phyloP scores from a whole-genome alignment of 2,797 vertebrate genomes.

The Columba guinea region DNA sequence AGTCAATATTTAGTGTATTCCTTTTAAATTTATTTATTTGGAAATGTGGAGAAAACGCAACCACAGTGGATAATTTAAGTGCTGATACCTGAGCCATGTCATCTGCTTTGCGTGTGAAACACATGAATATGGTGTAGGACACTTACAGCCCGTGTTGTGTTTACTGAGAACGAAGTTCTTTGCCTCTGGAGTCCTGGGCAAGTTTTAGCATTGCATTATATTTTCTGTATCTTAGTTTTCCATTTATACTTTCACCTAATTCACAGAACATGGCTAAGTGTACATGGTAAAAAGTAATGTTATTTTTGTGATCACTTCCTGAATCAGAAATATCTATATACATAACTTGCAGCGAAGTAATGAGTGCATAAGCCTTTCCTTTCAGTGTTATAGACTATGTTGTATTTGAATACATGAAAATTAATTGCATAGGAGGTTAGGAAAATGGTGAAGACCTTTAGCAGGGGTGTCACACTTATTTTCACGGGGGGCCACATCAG shows the following conservation, averaged over 20 bases:
- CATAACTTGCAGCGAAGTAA: not conserved
- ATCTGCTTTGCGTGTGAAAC: not conserved
- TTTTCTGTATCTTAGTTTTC: not conserved
- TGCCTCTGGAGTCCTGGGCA: not conserved
- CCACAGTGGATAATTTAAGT: not conserved
- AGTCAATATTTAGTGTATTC: not conserved
- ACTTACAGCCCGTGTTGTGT: not conserved
- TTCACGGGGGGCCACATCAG: too few species aligned
- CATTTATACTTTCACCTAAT: not conserved
- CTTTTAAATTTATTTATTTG: not conserved
- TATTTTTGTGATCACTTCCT: not conserved
- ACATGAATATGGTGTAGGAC: not conserved
- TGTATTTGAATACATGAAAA: slow-evolving; percentile 26
- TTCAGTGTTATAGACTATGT: slow-evolving; percentile 11
- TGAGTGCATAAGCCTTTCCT: not conserved
- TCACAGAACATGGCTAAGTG: slow-evolving; percentile 16
- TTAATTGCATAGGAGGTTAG: slow-evolving; percentile 41
- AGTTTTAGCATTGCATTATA: not conserved
- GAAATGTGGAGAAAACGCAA: not conserved
- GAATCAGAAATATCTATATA: not conserved
- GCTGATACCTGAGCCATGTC: not conserved
- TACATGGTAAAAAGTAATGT: not conserved
- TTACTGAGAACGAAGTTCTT: not conserved
- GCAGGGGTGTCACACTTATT: too few species aligned
- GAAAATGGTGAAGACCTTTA: not conserved